Base-by-base conservation (phyloP, 2,113 vertebrate genomes). In the Ovis canadensis region DNA sequence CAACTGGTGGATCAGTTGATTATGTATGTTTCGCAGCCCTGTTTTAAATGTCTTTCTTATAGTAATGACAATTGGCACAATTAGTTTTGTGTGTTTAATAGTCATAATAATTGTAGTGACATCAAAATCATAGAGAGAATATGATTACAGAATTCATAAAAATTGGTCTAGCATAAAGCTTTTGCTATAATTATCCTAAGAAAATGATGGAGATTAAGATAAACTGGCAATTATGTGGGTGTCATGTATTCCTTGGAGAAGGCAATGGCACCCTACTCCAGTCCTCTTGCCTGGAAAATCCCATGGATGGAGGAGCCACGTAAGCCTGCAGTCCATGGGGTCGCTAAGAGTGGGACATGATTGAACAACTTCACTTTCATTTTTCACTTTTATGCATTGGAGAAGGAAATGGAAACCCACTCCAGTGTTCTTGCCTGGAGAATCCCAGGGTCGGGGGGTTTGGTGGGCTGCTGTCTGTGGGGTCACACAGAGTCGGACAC, bases 71-170 rank as follows among this genome's bases (percentile, higher is more conserved):
- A 88, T 17, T 54, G 59, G 10, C 27, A n/a, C 50, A 60, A 36
- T 60, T 77, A 93, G 23, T 36, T 91, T 82, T 80, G 31, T 80
- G 43, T 87, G 43, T 86, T 93, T 60, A 86, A 57, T 89, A 57
- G 23, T 54, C 23, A 59, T 48, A 85, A 74, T 27, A 59, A 86
- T 50, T 57, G 15, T 74, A 59, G 43, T 48, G 40, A 48, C 52
- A 86, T 11, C 25, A 31, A 86, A 85, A 85, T 36, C 40, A 74
- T 21, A 50, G 62, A 57, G 62, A 67, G 33, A 67, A 67, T 36
- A 67, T 67, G 16, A 17, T 67, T 67, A 67, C 8, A 21, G 17
- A 67, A 67, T 67, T 67, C 64, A 67, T 36, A 88, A 48, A 55
- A 88, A 31, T 36, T 21, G 31, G 43, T n/a, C 10, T 89, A 55